Conservation (phyloP, 2,888 invertebrate genomes). For the Drosophila neoperkinsi region DNA sequence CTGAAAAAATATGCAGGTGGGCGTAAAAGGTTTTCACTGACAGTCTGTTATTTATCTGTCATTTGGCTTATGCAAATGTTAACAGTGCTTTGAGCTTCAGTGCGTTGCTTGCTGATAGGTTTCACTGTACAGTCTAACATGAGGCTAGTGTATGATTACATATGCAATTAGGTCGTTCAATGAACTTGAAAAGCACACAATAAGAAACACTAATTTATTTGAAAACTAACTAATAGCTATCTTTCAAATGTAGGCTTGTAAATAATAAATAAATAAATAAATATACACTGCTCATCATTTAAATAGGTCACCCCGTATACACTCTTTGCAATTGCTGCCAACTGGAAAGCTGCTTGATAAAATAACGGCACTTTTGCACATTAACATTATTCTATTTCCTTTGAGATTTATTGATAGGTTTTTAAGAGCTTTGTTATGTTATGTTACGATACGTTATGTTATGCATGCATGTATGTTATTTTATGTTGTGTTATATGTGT, state of each 20-base stretch:
- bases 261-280: background rate
- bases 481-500: background rate
- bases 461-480: background rate
- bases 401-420: too few relatives aligned
- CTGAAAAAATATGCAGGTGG: conserved; percentile 23
- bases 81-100: conserved; percentile 13
- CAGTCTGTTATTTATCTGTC: background rate
- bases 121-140: conserved; percentile 14
- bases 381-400: too few relatives aligned
- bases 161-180: conserved; percentile 27
- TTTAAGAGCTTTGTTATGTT: background rate
- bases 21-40: conserved; percentile 19
- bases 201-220: too few relatives aligned
- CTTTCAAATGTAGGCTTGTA: background rate
- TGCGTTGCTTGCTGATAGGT: conserved; percentile 10
- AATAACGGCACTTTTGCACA: background rate
- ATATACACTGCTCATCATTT: background rate
- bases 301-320: background rate
- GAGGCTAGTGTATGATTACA: background rate
- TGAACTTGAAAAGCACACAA: conserved; percentile 52
- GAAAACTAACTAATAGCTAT: background rate
- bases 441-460: background rate
- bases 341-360: background rate
- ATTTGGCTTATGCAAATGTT: conserved; percentile 44
- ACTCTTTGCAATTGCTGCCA: background rate